Conservation (phyloP, 2,113 vertebrate genomes). For the Phaetusa simplex region DNA sequence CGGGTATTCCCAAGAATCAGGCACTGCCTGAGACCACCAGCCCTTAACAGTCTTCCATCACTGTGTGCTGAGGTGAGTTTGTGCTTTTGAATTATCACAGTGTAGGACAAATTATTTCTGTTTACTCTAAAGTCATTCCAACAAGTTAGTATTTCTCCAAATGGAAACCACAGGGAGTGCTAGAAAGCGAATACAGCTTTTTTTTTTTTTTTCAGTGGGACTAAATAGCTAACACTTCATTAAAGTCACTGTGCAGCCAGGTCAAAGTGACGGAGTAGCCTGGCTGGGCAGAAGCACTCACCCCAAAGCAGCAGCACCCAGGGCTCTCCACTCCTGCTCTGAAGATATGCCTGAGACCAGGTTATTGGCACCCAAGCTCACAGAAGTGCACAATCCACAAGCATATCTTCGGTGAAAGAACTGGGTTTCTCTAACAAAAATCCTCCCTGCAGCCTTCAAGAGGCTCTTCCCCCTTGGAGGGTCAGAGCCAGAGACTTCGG, state of each 20-base stretch:
- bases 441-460: not conserved
- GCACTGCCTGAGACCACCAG: not conserved
- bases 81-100: not conserved
- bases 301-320: not conserved
- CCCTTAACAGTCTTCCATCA: not conserved
- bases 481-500: not conserved
- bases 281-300: not conserved
- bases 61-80: fast-evolving
- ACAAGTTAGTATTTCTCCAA: not conserved
- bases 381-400: not conserved
- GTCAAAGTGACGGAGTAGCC: not conserved
- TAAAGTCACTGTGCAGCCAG: not conserved
- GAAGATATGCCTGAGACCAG: not conserved
- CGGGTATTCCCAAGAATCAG: not conserved
- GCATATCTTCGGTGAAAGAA: not conserved
- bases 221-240: constrained; percentile 2
- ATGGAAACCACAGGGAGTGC: not conserved
- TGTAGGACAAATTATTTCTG: not conserved
- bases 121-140: not conserved
- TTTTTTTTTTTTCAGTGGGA: not conserved
- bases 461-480: not conserved
- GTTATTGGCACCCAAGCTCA: not conserved
- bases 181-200: not conserved
- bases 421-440: not conserved
- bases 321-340: not conserved